These are phyloP conservation scores for Cotesia vestalis DNA, from an alignment of 1,140 invertebrate species.

Conservation along the genomic window DNA sequence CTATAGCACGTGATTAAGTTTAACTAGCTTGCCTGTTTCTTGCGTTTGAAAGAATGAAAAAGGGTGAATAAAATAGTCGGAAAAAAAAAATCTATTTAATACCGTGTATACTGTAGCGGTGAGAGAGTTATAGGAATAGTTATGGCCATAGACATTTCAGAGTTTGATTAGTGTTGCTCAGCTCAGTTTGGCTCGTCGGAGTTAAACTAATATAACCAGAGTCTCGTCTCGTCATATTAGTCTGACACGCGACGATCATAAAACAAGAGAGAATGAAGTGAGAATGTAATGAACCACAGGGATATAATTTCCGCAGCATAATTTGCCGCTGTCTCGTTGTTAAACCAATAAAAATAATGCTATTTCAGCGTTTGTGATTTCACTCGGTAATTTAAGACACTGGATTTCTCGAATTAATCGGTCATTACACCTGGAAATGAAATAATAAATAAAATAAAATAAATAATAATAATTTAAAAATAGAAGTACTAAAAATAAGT, in stretches of 20 bases:
- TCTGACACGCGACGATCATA: conserved; percentile 25
- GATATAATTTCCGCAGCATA: conserved; percentile 26
- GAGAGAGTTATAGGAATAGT: too few species aligned
- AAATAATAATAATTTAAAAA: not conserved
- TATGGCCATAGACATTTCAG: too few species aligned
- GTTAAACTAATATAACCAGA: too few species aligned
- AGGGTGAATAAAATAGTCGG: too few species aligned
- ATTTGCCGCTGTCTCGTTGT: not conserved
- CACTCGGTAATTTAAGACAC: conserved; percentile 1
- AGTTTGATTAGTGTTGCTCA: too few species aligned
- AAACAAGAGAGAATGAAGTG: conserved; percentile 23
- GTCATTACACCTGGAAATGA: conserved; percentile 20
- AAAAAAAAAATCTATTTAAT: too few species aligned
- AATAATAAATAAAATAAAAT: not conserved
- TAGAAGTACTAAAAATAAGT: not conserved
- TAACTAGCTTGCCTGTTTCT: too few species aligned
- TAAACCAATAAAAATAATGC: conserved; percentile 28
- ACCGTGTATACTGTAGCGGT: too few species aligned
- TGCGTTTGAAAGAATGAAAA: too few species aligned
- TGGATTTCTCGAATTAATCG: conserved; percentile 33
- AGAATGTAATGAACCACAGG: conserved; percentile 22
- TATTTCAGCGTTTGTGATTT: conserved; percentile 27
- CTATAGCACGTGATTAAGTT: too few species aligned
- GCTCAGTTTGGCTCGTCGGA: too few species aligned
- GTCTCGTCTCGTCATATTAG: conserved; percentile 7